Conservation (phyloP, 2,888 invertebrate genomes). For the Automeris io region DNA sequence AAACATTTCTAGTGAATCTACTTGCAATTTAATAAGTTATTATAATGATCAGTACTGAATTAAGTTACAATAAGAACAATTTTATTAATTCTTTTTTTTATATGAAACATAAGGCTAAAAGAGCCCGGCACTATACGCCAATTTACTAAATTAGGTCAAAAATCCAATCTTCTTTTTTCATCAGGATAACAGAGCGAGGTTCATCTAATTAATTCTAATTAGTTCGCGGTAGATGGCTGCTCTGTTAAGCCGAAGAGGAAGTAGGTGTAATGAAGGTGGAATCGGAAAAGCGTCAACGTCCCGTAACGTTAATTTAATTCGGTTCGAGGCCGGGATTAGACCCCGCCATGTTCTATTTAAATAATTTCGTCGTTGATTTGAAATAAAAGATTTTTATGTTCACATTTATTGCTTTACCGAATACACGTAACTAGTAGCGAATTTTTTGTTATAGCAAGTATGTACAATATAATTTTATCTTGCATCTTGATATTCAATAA, state of each 20-base stretch:
- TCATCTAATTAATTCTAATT: constrained; percentile 58
- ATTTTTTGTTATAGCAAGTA: too few species aligned
- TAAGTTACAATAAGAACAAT: background rate
- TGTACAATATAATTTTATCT: too few species aligned
- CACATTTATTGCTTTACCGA: constrained; percentile 9
- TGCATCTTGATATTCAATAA: too few species aligned
- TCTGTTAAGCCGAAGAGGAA: constrained; percentile 36
- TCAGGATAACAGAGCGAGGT: constrained; percentile 30
- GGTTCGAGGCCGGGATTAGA: constrained; percentile 37
- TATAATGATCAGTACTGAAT: too few species aligned
- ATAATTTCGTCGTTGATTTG: constrained; percentile 53
- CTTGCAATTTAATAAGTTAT: too few species aligned
- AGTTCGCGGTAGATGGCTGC: constrained; percentile 33
- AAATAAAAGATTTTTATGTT: constrained; percentile 27
- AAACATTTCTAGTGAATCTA: too few species aligned
- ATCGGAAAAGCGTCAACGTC: constrained; percentile 55
- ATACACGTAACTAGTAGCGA: too few species aligned
- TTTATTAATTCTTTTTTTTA: background rate
- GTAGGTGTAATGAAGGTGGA: constrained; percentile 24
- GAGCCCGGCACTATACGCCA: constrained; percentile 9
- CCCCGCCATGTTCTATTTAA: constrained; percentile 43
- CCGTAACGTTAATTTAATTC: constrained; percentile 55
- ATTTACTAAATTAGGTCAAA: constrained; percentile 14
- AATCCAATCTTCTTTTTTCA: constrained; percentile 13
- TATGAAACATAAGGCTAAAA: constrained; percentile 3